These are phyloP conservation scores for Noturus placidus DNA, from an alignment of 2,113 vertebrate genomes.

Conservation along the genomic window DNA sequence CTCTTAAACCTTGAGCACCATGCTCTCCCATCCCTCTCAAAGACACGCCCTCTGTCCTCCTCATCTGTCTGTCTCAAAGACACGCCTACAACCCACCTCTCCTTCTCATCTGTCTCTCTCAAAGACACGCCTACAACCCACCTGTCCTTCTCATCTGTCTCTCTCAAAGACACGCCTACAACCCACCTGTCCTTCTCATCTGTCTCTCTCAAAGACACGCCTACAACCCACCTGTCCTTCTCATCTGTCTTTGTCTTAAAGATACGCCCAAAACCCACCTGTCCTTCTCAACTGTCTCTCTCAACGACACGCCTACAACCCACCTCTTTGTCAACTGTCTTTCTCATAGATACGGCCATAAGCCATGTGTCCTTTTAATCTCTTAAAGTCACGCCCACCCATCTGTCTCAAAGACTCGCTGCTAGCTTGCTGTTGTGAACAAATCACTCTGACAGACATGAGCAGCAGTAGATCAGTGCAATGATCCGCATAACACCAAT, in stretches of 20 bases:
- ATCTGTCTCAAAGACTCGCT: background rate
- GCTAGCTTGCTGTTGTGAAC: background rate
- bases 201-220: background rate
- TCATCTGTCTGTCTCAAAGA: background rate
- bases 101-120: background rate
- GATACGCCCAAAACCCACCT: too few species aligned
- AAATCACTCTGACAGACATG: background rate
- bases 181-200: background rate
- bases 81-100: background rate
- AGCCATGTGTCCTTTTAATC: background rate
- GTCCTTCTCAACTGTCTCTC: background rate
- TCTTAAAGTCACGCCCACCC: background rate
- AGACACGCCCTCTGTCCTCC: background rate
- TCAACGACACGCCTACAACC: background rate
- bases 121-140: background rate
- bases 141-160: background rate
- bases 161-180: background rate
- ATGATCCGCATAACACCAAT: background rate
- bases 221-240: background rate
- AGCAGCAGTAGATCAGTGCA: background rate
- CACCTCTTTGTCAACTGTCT: background rate
- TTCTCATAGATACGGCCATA: background rate
- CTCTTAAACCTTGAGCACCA: background rate
- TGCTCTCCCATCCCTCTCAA: background rate
- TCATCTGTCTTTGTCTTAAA: background rate